phyloP scores from a whole-genome alignment of 2,888 invertebrate species.

The Crepidodera aurea region DNA sequence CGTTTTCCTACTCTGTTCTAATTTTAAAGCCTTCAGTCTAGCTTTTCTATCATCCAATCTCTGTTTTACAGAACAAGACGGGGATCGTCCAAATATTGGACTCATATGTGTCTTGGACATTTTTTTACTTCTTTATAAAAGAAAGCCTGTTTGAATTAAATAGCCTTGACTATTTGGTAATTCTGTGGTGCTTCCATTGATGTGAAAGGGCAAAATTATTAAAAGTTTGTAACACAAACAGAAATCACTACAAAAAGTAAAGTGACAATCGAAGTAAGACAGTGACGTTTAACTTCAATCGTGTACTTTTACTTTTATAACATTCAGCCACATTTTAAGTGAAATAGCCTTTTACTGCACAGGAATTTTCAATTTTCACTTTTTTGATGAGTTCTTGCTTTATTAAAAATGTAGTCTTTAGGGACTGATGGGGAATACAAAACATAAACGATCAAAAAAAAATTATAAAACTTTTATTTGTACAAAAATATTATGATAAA shows the following conservation, averaged over 20 bases:
- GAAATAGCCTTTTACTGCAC: not conserved
- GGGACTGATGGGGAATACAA: too few species aligned
- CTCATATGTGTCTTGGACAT: conserved; percentile 79
- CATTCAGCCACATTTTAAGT: not conserved
- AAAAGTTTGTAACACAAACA: not conserved
- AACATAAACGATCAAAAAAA: too few species aligned
- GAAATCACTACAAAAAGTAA: not conserved
- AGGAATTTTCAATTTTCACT: too few species aligned
- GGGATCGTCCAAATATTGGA: conserved; percentile 76
- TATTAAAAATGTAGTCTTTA: too few species aligned
- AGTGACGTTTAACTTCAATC: not conserved
- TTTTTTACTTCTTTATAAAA: conserved; percentile 30
- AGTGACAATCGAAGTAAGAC: not conserved
- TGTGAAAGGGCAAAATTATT: not conserved
- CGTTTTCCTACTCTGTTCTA: conserved; percentile 80
- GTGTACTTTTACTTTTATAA: not conserved
- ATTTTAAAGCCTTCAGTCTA: conserved; percentile 70
- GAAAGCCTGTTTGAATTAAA: not conserved
- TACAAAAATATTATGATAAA: conserved; percentile 52
- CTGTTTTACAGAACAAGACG: conserved; percentile 77
- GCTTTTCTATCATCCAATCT: conserved; percentile 79
- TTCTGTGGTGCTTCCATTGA: not conserved
- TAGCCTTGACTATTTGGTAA: not conserved
- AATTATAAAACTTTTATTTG: too few species aligned
- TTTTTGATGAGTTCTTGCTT: too few species aligned